Percentiles rank a stretch among this genome's conserved stretches.
Conservation (phyloP, 2,113 vertebrate genomes). For the Barbus barbus region DNA sequence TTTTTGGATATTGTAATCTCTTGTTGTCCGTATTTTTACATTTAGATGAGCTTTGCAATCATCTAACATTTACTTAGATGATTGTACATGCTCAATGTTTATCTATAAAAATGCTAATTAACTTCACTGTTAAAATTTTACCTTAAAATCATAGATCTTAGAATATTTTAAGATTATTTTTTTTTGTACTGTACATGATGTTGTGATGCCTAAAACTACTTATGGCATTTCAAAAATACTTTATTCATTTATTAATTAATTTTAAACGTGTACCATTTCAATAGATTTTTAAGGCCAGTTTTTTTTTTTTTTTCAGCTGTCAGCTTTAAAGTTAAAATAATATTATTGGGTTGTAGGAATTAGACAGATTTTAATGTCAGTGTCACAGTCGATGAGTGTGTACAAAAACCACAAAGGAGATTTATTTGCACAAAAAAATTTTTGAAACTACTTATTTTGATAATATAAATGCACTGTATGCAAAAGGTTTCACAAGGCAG, state of each 20-base stretch:
- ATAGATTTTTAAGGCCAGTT: not conserved
- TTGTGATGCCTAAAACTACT: not conserved
- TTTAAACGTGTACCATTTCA: not conserved
- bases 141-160: not conserved
- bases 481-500: constrained; percentile 30
- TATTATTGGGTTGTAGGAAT: not conserved
- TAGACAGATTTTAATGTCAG: not conserved
- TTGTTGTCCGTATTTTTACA: not conserved
- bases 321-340: not conserved
- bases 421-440: not conserved
- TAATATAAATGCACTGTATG: constrained; percentile 22
- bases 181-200: not conserved
- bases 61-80: not conserved
- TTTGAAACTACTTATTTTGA: constrained; percentile 5
- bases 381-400: not conserved
- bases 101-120: not conserved
- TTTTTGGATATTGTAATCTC: not conserved
- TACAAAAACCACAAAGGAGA: not conserved
- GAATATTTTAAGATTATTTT: not conserved
- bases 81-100: too few relatives aligned
- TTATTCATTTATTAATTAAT: not conserved
- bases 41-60: not conserved
- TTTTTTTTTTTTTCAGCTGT: too few relatives aligned
- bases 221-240: not conserved
- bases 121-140: not conserved